Evolutionary conservation across 1,140 invertebrate genomes (phyloP), one percentile per base, ranked within the genome.

Genomic region (Dreissena polymorpha): DNA sequence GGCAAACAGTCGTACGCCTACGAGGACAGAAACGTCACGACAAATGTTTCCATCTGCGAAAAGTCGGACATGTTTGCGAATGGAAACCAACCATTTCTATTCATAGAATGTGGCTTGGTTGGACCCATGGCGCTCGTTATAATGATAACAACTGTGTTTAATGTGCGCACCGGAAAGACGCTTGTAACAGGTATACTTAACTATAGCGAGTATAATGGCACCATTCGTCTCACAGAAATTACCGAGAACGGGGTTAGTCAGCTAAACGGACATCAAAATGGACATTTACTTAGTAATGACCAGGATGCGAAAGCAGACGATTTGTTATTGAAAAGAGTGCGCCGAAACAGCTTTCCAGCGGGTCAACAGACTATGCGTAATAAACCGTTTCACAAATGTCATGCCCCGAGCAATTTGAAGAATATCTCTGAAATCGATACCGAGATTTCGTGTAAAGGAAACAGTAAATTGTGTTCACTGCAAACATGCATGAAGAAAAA

Each of bases 91-190:
- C 73, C 73, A 14, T 39, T 76, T 29, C 18, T 64, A 27, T 76
- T 60, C 27, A 49, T 76, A 13, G 12, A 27, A 16, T 29, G 55
- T 21, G 60, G 21, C 18, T 64, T 29, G 21, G n/a, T 65, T 7
- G 29, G 18, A 10, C 73, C 73, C n/a, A 0, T 76, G 27, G 16
- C n/a, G 14, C 12, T 76, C n/a, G 29, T 76, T 0, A 64, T 76
- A 67, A 23, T 53, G 13, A 53, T 53, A 18, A 78, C 76, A 2
- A 53, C 64, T 18, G 49, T 60, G 27, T 69, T 78, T 10, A 78
- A 78, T 25, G n/a, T 78, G 12, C 68, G 64, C 51, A 78, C 76
- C 51, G 76, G 76, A 70, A 55, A 29, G 25, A 78, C 68, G 12
- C 18, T 78, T 3, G 18, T 78, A 21, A 50, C 55, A 21, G 64